These are phyloP conservation scores for Drosophila albomicans DNA, from an alignment of 1,140 invertebrate species.

Conservation along the genomic window DNA sequence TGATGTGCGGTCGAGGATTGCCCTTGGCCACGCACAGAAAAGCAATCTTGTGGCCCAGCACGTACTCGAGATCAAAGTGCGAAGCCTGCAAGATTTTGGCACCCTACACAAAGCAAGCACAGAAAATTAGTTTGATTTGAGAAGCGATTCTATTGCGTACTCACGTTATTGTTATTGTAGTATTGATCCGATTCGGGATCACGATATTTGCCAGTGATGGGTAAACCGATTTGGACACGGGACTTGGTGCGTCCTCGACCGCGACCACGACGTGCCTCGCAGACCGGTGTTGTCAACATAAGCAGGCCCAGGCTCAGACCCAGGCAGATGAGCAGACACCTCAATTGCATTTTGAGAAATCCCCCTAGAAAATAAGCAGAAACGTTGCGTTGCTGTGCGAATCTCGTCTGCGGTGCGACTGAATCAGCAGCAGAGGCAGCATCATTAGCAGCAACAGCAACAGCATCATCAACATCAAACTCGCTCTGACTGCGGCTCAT, in stretches of 20 bases:
- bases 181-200: slow-evolving; percentile 94
- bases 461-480: slow-evolving; percentile 15
- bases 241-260: slow-evolving; percentile 89
- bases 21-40: slow-evolving; percentile 95
- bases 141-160: slow-evolving; percentile 68
- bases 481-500: slow-evolving; percentile 31
- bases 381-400: slow-evolving; percentile 62
- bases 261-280: slow-evolving; percentile 87
- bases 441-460: slow-evolving; percentile 7
- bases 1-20: slow-evolving; percentile 93
- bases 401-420: slow-evolving; percentile 71
- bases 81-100: slow-evolving; percentile 95
- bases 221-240: slow-evolving; percentile 92
- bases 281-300: slow-evolving; percentile 73
- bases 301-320: slow-evolving; percentile 68
- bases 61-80: slow-evolving; percentile 97
- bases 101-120: slow-evolving; percentile 87
- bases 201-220: slow-evolving; percentile 93
- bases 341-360: slow-evolving; percentile 65
- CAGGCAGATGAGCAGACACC: slow-evolving; percentile 67
- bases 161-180: slow-evolving; percentile 94
- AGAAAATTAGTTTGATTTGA: neutral
- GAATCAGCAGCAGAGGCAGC: slow-evolving; percentile 32
- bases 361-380: neutral
- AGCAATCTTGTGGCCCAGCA: slow-evolving; percentile 95